Conservation (phyloP, 2,797 vertebrate genomes). For the Ataeniobius toweri region DNA sequence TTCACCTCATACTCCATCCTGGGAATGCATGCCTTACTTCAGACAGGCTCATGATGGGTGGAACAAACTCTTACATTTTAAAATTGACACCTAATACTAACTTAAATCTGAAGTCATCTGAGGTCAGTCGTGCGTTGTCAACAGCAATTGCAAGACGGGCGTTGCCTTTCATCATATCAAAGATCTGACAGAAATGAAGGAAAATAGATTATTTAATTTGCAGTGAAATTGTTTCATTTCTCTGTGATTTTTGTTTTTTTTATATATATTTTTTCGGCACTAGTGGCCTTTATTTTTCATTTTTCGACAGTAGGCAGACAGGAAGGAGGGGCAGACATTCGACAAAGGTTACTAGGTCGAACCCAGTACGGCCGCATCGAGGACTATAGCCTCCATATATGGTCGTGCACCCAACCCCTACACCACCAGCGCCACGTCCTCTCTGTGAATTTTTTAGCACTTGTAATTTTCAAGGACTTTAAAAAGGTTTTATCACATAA, state of each 20-base stretch:
- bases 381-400: too few species aligned
- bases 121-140: conserved; percentile 84
- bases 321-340: too few species aligned
- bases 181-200: conserved; percentile 73
- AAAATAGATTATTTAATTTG: neutral
- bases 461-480: neutral
- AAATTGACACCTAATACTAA: conserved; percentile 53
- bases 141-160: conserved; percentile 75
- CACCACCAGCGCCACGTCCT: too few species aligned
- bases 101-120: conserved; percentile 87
- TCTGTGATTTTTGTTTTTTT: too few species aligned
- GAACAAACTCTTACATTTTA: neutral
- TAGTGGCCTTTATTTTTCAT: too few species aligned
- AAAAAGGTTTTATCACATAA: neutral
- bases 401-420: too few species aligned
- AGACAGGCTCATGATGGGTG: neutral
- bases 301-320: too few species aligned
- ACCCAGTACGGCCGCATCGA: too few species aligned
- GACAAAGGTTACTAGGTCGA: too few species aligned
- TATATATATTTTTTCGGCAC: too few species aligned
- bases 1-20: conserved; percentile 82
- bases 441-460: neutral
- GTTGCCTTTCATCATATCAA: conserved; percentile 72
- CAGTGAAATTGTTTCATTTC: neutral
- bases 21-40: neutral